phyloP scores from a whole-genome alignment of 1,140 invertebrate genomes.

The Danaus plexippus region DNA sequence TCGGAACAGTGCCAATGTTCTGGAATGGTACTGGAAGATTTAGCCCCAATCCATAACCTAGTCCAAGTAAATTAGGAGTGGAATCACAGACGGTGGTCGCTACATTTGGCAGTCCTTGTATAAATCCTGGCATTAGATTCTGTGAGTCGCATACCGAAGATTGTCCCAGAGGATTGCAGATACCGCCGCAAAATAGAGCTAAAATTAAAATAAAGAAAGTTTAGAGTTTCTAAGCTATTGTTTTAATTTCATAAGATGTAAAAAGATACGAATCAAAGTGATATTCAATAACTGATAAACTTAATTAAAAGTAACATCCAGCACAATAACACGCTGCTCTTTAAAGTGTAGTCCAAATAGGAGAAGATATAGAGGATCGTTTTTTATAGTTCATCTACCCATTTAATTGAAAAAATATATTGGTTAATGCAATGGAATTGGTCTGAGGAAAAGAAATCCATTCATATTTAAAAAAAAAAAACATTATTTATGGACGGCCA shows the following conservation, averaged over 20 bases:
- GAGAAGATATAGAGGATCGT: too few species aligned
- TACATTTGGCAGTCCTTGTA: neutral
- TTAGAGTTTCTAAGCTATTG: constrained; percentile 2
- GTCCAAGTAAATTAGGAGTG: constrained; percentile 9
- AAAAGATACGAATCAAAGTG: neutral
- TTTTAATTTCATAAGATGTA: constrained; percentile 1
- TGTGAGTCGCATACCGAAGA: constrained; percentile 18
- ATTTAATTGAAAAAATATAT: too few species aligned
- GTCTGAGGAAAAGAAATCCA: too few species aligned
- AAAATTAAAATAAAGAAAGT: constrained; percentile 1
- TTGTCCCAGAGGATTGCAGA: constrained; percentile 32
- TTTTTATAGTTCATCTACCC: too few species aligned
- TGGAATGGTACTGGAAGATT: neutral
- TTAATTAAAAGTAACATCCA: too few species aligned
- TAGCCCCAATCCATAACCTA: constrained; percentile 10
- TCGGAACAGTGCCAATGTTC: neutral
- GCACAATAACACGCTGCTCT: too few species aligned
- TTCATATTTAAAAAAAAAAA: too few species aligned
- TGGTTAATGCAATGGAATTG: too few species aligned
- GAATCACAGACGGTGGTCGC: constrained; percentile 24
- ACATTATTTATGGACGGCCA: too few species aligned
- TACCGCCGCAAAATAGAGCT: constrained; percentile 25
- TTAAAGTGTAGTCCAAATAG: too few species aligned
- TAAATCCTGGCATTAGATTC: neutral
- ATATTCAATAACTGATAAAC: too few species aligned